Conservation (phyloP, 2,113 vertebrate species). For the Clarias macrocephalus region DNA sequence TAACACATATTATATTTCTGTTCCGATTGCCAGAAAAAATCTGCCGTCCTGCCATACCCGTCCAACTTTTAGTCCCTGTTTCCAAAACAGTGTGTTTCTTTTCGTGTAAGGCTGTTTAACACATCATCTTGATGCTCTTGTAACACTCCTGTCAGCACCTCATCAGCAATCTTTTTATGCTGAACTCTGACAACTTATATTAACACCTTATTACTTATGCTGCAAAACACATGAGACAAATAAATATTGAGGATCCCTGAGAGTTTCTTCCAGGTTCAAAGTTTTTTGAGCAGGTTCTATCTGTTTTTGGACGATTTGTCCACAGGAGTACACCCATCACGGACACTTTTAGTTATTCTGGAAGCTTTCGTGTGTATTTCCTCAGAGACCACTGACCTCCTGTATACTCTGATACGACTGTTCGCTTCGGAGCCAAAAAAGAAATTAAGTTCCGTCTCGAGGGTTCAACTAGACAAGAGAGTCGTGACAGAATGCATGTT, state of each 20-base stretch:
- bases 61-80: constrained; percentile 17
- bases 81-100: neutral
- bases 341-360: neutral
- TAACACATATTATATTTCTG: constrained; percentile 52
- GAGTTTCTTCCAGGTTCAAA: neutral
- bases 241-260: neutral
- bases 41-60: neutral
- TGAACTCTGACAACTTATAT: constrained; percentile 23
- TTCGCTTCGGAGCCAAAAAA: constrained; percentile 15
- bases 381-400: neutral
- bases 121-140: constrained; percentile 6
- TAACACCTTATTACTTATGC: constrained; percentile 32
- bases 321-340: neutral
- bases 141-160: constrained; percentile 24
- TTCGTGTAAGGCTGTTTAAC: constrained; percentile 24
- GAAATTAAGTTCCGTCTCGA: neutral
- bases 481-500: constrained; percentile 29
- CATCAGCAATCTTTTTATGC: constrained; percentile 20
- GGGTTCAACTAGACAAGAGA: neutral
- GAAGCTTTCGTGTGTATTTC: neutral
- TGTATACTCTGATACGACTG: neutral
- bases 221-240: neutral
- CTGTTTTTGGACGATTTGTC: neutral
- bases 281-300: neutral
- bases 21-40: constrained; percentile 37